Percentiles rank a stretch among this genome's conserved stretches.
Conservation (phyloP, 1,140 invertebrate genomes). For the Aporrectodea caliginosa region DNA sequence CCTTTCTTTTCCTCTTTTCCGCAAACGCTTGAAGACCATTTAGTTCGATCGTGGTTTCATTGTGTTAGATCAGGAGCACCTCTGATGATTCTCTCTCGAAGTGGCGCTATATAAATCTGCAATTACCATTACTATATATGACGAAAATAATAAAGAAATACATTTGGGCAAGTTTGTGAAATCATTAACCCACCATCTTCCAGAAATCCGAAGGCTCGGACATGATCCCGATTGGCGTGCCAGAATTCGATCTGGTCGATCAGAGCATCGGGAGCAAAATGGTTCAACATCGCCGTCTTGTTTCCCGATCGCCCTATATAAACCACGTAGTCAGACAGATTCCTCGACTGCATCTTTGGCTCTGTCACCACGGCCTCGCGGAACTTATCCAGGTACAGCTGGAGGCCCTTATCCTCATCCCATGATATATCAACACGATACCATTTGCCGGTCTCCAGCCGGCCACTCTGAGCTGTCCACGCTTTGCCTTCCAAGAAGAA, state of each 20-base stretch:
- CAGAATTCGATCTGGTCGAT: conserved; percentile 51
- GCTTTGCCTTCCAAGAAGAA: conserved; percentile 35
- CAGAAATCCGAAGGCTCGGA: conserved; percentile 26
- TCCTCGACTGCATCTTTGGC: not conserved
- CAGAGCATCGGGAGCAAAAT: conserved; percentile 34
- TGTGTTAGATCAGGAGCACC: no score
- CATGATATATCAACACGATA: conserved; percentile 50
- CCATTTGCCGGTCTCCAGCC: conserved; percentile 42
- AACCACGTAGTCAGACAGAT: not conserved
- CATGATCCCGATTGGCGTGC: conserved; percentile 39
- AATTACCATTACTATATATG: no score
- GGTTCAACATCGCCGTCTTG: not conserved
- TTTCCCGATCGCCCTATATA: not conserved
- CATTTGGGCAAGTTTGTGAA: no score
- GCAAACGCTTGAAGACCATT: no score
- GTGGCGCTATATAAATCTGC: no score
- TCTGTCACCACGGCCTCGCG: not conserved
- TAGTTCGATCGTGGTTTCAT: no score
- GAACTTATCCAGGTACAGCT: conserved; percentile 43
- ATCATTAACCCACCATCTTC: conserved; percentile 25
- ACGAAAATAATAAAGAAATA: no score
- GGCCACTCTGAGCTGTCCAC: conserved; percentile 42
- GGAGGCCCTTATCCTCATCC: conserved; percentile 44
- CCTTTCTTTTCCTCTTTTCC: no score
- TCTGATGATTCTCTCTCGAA: no score